Base-by-base conservation (phyloP, 2,888 invertebrate genomes). In the Acutogordius australiensis region DNA sequence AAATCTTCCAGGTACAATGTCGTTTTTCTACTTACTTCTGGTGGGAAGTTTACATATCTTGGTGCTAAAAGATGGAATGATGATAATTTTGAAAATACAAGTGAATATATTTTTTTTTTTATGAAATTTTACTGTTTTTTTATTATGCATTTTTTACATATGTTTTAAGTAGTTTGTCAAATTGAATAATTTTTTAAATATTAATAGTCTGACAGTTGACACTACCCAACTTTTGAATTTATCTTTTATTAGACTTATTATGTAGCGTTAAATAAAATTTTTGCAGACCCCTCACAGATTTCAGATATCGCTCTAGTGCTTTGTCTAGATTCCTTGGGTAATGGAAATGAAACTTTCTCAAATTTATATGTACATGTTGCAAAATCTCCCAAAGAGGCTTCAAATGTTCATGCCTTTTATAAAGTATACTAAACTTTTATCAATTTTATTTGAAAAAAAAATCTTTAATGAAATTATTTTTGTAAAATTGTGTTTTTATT, bases 1-100 rank as follows among this genome's bases (percentile, higher is more conserved):
- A n/a, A n/a, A n/a, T n/a, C n/a, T n/a, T n/a, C n/a, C 60, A 80
- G 85, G 64, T 72, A 69, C 63, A 75, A 76, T 63, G 71, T 94
- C 18, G 73, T 91, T 60, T 97, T 97, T 71, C 76, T 87, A 61
- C 74, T 90, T 61, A 80, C 86, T 29, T 88, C 88, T 26, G 83
- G 81, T 45, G 94, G 94, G 1, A 82, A 86, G 69, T 76, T 82
- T 45, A 97, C 91, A 74, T 97, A 84, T 69, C 84, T 86, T 70
- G 87, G 91, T 0, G 81, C 84, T 45, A 88, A 90, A 72, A 85
- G 86, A 67, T 94, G 88, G 85, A 75, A 94, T 18, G 88, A 90
- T 68, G 85, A 87, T 68, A 84, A 85, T 67, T 70, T 85, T 62
- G 91, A 94, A 68, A 79, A 78, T 81, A 63, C 83, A 81, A 29